Evolutionary conservation across 2,888 invertebrate genomes (phyloP).

Genomic region (Philhelius pedissequus): DNA sequence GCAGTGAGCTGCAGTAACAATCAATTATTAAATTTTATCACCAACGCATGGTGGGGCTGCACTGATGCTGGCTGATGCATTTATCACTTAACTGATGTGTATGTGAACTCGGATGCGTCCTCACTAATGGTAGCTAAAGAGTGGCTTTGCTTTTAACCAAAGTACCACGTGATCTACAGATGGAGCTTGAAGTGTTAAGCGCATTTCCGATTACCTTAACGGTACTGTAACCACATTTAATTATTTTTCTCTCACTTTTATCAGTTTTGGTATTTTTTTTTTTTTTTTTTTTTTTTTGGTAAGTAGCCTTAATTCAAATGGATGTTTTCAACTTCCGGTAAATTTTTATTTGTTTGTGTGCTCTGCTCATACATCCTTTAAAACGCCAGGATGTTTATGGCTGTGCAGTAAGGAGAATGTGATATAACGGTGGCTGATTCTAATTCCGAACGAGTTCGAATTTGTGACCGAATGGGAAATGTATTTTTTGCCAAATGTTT

Average conservation of each 20-base stretch:
- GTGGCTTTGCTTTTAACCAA: constrained; percentile 9
- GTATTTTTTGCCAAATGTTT: constrained; percentile 3
- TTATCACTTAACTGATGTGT: constrained; percentile 21
- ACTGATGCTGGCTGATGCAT: too few species aligned
- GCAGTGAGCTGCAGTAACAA: constrained; percentile 56
- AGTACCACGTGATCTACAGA: constrained; percentile 28
- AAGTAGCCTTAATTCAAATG: constrained; percentile 3
- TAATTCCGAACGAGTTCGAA: neutral
- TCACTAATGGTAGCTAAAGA: too few species aligned
- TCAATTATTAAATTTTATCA: constrained; percentile 64
- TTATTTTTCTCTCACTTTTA: constrained; percentile 28
- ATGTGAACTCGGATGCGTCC: neutral
- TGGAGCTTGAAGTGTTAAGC: constrained; percentile 20
- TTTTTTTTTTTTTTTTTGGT: neutral
- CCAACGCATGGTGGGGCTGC: constrained; percentile 16
- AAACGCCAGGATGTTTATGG: neutral
- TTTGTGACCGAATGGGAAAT: neutral
- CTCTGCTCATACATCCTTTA: neutral
- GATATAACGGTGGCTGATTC: neutral
- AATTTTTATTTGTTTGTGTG: constrained; percentile 11
- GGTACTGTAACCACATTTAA: constrained; percentile 34
- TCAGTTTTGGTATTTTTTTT: neutral
- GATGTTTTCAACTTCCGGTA: neutral
- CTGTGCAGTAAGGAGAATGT: neutral
- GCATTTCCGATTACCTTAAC: constrained; percentile 44